These are phyloP conservation scores for Chloropsis hardwickii DNA, from an alignment of 2,113 vertebrate genomes.

Conservation along the genomic window DNA sequence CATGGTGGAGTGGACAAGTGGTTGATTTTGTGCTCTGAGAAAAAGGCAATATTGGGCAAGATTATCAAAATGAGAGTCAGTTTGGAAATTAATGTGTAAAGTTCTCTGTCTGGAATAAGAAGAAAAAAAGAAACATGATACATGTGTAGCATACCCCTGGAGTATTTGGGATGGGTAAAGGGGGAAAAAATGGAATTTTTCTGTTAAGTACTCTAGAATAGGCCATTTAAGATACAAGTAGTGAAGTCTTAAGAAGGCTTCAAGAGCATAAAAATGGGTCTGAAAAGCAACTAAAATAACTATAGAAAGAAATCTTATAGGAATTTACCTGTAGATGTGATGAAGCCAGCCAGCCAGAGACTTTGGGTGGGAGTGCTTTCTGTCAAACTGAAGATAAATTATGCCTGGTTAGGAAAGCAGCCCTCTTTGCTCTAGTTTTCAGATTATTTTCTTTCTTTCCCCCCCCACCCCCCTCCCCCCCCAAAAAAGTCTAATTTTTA, in stretches of 20 bases:
- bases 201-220: neutral
- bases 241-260: neutral
- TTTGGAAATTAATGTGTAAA: neutral
- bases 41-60: neutral
- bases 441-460: neutral
- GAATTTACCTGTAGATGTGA: neutral
- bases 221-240: neutral
- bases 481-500: neutral
- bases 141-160: neutral
- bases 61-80: neutral
- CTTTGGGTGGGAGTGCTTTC: neutral
- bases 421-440: neutral
- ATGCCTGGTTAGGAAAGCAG: neutral
- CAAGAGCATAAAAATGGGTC: neutral
- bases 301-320: neutral
- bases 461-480: rapidly evolving
- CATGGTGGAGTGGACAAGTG: neutral
- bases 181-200: neutral
- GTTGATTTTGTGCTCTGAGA: neutral
- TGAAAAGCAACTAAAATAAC: neutral
- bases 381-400: neutral
- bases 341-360: neutral
- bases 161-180: neutral
- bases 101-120: neutral
- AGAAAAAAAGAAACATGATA: neutral